Conservation (phyloP, 2,797 vertebrate species). For the Anguilla obscura region DNA sequence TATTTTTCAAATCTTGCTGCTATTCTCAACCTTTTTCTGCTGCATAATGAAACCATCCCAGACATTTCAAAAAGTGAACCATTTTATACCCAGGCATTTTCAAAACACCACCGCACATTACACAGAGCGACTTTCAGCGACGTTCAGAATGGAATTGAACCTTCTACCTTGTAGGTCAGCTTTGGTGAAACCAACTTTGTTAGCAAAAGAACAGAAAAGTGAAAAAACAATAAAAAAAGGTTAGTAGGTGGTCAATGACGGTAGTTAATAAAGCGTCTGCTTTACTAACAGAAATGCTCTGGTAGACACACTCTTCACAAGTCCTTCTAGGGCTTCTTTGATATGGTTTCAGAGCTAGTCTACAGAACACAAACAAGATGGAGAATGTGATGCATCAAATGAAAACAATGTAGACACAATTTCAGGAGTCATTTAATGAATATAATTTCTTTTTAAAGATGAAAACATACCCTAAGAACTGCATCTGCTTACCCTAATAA, state of each 20-base stretch:
- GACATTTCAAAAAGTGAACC: constrained; percentile 51
- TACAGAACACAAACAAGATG: constrained; percentile 29
- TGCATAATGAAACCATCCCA: constrained; percentile 23
- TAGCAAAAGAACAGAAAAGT: constrained; percentile 76
- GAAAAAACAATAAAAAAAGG: constrained; percentile 72
- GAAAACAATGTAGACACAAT: constrained; percentile 66
- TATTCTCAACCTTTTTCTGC: constrained; percentile 3
- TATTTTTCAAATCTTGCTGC: constrained; percentile 39
- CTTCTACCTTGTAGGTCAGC: constrained; percentile 88
- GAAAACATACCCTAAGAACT: neutral
- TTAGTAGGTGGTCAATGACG: constrained; percentile 73
- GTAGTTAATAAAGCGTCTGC: constrained; percentile 60
- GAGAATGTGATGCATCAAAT: constrained; percentile 20
- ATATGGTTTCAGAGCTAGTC: constrained; percentile 17
- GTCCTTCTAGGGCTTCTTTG: constrained; percentile 28
- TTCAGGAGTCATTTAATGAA: constrained; percentile 76
- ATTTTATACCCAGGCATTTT: constrained; percentile 53
- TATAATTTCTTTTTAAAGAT: constrained; percentile 51
- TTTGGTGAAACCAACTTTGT: constrained; percentile 90
- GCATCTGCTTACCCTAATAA: neutral
- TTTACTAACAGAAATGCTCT: constrained; percentile 60
- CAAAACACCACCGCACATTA: constrained; percentile 61
- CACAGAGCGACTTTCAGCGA: constrained; percentile 70
- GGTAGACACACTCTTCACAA: constrained; percentile 54
- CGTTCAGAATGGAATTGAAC: constrained; percentile 67